Evolutionary conservation across 2,113 vertebrate species (phyloP).

Genomic region (Ctenodactylus gundi): DNA sequence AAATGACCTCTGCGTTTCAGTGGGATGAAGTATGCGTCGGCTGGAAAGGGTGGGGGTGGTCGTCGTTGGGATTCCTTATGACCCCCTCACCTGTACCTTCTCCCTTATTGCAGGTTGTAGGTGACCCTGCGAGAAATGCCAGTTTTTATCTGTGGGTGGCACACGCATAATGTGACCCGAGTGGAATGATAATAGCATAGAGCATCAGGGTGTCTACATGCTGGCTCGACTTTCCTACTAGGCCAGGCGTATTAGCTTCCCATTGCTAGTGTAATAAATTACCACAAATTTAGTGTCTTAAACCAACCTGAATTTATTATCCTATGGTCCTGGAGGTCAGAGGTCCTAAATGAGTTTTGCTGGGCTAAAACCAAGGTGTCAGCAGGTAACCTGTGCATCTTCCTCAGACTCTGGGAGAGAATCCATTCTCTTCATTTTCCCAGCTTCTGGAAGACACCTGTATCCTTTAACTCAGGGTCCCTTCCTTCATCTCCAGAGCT

Average conservation of each 20-base stretch:
- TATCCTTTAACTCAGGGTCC: not conserved
- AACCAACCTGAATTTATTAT: slow-evolving; percentile 30
- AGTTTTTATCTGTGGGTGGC: not conserved
- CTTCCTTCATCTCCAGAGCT: not conserved
- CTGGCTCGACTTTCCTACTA: not conserved
- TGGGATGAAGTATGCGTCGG: not conserved
- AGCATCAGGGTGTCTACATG: not conserved
- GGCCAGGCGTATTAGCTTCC: not conserved
- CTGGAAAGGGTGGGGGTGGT: not conserved
- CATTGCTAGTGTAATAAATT: slow-evolving; percentile 11
- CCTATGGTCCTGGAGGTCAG: not conserved
- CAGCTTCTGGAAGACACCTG: not conserved
- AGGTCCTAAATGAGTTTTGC: slow-evolving; percentile 43
- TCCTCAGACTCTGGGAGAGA: not conserved
- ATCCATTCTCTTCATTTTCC: not conserved
- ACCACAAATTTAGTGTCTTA: not conserved
- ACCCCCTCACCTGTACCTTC: not conserved
- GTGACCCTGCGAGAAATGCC: not conserved
- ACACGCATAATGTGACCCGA: not conserved
- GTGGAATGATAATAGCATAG: not conserved
- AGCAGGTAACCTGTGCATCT: not conserved
- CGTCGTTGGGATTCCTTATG: not conserved
- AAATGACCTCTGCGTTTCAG: not conserved
- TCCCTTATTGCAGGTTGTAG: not conserved
- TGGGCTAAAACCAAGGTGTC: not conserved